Base-by-base conservation (phyloP, 2,113 vertebrate genomes). In the Nyctereutes procyonoides region DNA sequence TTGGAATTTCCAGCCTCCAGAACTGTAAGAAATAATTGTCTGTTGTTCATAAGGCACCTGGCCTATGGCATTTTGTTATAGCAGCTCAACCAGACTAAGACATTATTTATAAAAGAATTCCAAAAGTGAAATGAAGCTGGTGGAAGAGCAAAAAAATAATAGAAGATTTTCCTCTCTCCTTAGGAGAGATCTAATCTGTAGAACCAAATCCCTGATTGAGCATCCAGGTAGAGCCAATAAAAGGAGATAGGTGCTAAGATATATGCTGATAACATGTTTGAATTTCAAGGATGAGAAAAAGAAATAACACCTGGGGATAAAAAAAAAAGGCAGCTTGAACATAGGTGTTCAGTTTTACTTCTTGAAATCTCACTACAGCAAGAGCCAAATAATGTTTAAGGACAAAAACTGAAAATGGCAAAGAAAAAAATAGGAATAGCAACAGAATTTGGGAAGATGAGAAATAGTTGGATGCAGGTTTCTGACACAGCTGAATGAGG, bases 341-440 rank as follows among this genome's bases (percentile, higher is more conserved):
- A 74, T 8, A 67, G 13, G 8, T 2, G 3, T 77, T 81, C 77
- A 74, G 67, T 87, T 90, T 82, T 28, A 82, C n/a, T 14, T 51
- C 58, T 92, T 71, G 76, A 94, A 84, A 92, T 77, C 12, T 92
- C 85, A 82, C 19, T 58, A 80, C 58, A 80, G 65, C 22, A 8
- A 86, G 22, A 92, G 62, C 69, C 24, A 94, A 93, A 95, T 65
- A 86, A 85, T 69, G n/a, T 88, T 95, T 88, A 43, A 82, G 58
- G 32, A 63, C 16, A 90, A 80, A 80, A 80, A 26, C 19, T 77
- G 3, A 81, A 76, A 94, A 85, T 35, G 43, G 17, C 38, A 71
- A 71, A 82, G 58, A 43, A 43, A 63, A 86, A 87, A 88, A 4
- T 77, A 43, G 15, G 35, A 73, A 48, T 16, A 73, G 30, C 24